Evolutionary conservation across 1,140 invertebrate genomes (phyloP).

Genomic region (Rhizoglyphus robini): DNA sequence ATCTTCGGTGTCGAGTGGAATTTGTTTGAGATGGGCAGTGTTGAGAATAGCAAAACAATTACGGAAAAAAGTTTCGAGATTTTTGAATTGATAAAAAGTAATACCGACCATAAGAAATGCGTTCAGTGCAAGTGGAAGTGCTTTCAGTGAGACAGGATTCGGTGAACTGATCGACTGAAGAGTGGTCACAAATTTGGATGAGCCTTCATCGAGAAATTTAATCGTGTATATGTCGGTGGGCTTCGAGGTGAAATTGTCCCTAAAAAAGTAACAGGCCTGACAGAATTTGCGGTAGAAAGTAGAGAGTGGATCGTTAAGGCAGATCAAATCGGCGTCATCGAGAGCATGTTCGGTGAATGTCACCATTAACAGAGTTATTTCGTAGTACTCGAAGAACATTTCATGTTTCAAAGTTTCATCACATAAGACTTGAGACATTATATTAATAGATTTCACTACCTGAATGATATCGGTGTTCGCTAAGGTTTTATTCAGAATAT

Average conservation of each 20-base stretch:
- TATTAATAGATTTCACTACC: not conserved
- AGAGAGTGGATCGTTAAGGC: not conserved
- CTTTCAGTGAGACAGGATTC: not conserved
- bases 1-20: not conserved
- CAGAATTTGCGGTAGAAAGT: not conserved
- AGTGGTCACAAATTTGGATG: not conserved
- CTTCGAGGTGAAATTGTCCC: not conserved
- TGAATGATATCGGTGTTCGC: not conserved
- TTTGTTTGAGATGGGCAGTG: too few relatives aligned
- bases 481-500: not conserved
- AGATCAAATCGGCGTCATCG: not conserved
- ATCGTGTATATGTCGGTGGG: not conserved
- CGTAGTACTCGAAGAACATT: not conserved
- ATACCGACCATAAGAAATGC: not conserved
- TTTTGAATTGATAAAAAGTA: not conserved
- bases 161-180: not conserved
- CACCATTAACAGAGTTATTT: not conserved
- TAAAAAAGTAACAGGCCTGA: not conserved
- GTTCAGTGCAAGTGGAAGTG: not conserved
- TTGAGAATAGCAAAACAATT: too few relatives aligned
- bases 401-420: not conserved
- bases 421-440: not conserved
- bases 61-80: not conserved
- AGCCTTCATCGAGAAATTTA: not conserved
- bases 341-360: not conserved